Base-by-base conservation (phyloP, 2,113 vertebrate species). In the Phyllopteryx taeniolatus region DNA sequence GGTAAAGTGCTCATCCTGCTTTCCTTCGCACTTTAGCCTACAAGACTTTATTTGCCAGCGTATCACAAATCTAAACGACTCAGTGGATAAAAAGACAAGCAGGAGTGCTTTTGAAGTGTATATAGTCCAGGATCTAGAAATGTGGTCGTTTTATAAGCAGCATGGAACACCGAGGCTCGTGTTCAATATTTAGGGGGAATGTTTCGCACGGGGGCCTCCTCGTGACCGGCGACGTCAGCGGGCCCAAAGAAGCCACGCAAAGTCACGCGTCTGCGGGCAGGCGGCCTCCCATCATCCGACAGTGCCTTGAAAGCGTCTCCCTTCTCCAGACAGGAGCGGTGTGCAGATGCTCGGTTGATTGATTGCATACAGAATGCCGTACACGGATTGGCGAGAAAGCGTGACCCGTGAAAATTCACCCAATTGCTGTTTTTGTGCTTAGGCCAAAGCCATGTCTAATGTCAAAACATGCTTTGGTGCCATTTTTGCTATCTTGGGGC, bases 341-440 rank as follows among this genome's bases (percentile, higher is more conserved):
- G 63, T 19, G 56, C 56, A 69, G 60, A 73, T 77, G 47, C 22
- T 59, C 20, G 59, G 61, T 69, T 78, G 54, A 79, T 27, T 88
- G 79, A 88, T 80, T 85, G 78, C 73, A 76, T 53, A 75, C 85
- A 88, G 75, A 89, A 89, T 83, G 86, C 61, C 62, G 12, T 44
- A 33, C 47, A 70, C 63, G 12, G 47, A 49, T 49, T 49, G 47
- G 47, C 0, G 4, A 49, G 14, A 49, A 49, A 27, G 27, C 27
- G 27, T 27, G 27, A 27, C 27, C 27, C 27, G 27, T 27, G 27
- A 46, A 46, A 53, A 51, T 1, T 51, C 49, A 51, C 17, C 49
- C 9, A 54, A n/a, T 54, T 14, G 10, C 15, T n/a, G 7, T 54
- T 54, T 54, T 54, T 19, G 6, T 51, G 15, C 15, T 17, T 51